Evolutionary conservation across 2,113 vertebrate genomes (phyloP).

Genomic region (Rhinolophus sinicus): DNA sequence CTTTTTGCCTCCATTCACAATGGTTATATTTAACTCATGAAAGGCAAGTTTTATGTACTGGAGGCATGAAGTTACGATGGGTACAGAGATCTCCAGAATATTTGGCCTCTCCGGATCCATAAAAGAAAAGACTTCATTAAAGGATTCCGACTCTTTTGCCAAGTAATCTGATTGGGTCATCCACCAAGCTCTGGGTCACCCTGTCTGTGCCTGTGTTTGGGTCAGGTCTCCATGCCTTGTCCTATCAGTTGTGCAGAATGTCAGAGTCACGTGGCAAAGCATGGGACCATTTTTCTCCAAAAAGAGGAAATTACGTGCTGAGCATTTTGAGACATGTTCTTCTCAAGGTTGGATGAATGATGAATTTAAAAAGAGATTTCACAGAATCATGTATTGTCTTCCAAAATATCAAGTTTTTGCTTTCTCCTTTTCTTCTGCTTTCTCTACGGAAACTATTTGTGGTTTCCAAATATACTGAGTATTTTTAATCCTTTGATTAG

Average conservation of each 20-base stretch:
- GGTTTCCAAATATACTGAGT: not conserved
- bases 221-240: not conserved
- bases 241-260: not conserved
- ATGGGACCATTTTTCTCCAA: not conserved
- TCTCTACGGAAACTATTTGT: not conserved
- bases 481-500: slow-evolving; percentile 40
- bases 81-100: not conserved
- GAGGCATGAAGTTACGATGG: not conserved
- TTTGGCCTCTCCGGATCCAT: not conserved
- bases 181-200: not conserved
- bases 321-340: not conserved
- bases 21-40: not conserved
- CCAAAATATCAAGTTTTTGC: not conserved
- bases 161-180: not conserved
- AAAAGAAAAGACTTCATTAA: not conserved
- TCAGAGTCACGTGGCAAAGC: not conserved
- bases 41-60: not conserved
- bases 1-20: not conserved
- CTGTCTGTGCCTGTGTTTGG: not conserved
- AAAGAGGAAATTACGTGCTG: not conserved
- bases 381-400: not conserved
- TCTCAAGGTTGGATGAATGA: not conserved
- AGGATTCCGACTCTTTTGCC: not conserved
- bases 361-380: slow-evolving; percentile 11
- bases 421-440: not conserved